Evolutionary conservation across 2,797 vertebrate species (phyloP), one percentile per base, ranked within the genome.

Genomic region (Lemur catta): DNA sequence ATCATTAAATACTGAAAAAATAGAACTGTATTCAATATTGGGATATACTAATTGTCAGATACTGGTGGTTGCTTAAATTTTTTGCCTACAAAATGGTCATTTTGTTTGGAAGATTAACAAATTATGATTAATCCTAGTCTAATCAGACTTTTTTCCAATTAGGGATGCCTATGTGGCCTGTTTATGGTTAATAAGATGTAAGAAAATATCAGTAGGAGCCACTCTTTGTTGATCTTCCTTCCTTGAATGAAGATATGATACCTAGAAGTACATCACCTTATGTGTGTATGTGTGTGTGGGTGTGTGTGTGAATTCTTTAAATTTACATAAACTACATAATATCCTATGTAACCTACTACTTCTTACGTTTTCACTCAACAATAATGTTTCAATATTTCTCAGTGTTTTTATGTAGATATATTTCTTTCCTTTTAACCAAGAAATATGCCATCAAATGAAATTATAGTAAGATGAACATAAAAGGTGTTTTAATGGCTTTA

Each of bases 1-100:
- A 80, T 41, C n/a, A 82, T 15, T 79, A 95, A 95, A 69, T 84
- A 87, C 3, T 93, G 20, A 75, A 86, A 67, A 41, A 35, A 57
- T 20, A 41, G 4, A 89, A 33, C 24, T 28, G 10, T 18, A 17
- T 43, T 92, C n/a, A 90, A 57, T 9, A 82, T 50, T 69, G 33
- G 86, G 22, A 65, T 80, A 69, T 61, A 38, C 67, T 84, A 85
- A 65, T 14, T 75, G 28, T 14, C 52, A 78, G 41, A 82, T 33
- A 89, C 13, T 33, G 11, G 35, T 85, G 33, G n/a, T 80, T 80
- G 28, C 22, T 96, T 82, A 48, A 65, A 78, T 59, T 3, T 57
- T 63, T 84, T 67, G 26, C 17, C 18, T 67, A 69, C 9, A 48
- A 41, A 90, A 81, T 78, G 17, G 5, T 80, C 43, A 89, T 48